These are phyloP conservation scores for Mus musculus DNA, from an alignment of 2,113 vertebrate species.

Conservation along the genomic window GRCm39 chr3:135887001-135887500, in stretches of 20 bases:
- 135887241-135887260: background rate
- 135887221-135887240: background rate
- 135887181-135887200: background rate
- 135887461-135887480: background rate
- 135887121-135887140: background rate
- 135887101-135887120: background rate
- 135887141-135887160: background rate
- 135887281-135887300: background rate
- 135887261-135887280: background rate
- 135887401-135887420: background rate
- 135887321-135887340: constrained; percentile 13
- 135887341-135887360: background rate
- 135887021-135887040: background rate
- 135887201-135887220: background rate
- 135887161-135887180: background rate
- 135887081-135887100: background rate
- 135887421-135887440: too few species aligned
- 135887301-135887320: background rate
- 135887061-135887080: background rate
- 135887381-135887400: background rate
- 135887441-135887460: too few species aligned
- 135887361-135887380: background rate
- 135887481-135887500: background rate
- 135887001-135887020: background rate
- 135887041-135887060: background rate